phyloP scores from a whole-genome alignment of 2,113 vertebrate species.

The Sebastes schlegelii region DNA sequence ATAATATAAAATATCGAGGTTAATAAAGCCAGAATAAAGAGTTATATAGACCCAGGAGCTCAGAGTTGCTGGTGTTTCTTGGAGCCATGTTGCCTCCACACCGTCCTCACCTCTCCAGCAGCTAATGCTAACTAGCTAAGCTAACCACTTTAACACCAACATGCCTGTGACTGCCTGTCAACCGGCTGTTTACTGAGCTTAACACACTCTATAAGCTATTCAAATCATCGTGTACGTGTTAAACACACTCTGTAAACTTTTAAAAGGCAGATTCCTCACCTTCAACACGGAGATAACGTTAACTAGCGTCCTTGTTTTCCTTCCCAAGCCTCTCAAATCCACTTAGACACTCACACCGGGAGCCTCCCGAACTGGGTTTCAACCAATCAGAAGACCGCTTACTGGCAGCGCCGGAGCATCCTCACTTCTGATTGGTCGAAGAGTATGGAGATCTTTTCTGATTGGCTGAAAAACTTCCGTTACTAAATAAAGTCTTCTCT shows the following conservation, averaged over 20 bases:
- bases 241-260: constrained; percentile 59
- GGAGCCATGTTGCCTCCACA: constrained; percentile 59
- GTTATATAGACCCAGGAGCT: too few relatives aligned
- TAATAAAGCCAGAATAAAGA: too few relatives aligned
- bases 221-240: background rate
- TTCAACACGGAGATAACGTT: constrained; percentile 72
- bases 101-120: constrained; percentile 38
- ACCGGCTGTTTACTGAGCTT: background rate
- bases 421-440: too few relatives aligned
- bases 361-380: constrained; percentile 48
- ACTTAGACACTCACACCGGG: constrained; percentile 70
- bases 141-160: constrained; percentile 60
- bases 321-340: constrained; percentile 82
- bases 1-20: too few relatives aligned
- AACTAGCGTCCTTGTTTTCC: constrained; percentile 84
- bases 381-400: too few relatives aligned
- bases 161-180: constrained; percentile 51
- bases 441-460: too few relatives aligned
- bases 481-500: too few relatives aligned
- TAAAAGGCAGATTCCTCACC: constrained; percentile 74
- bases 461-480: too few relatives aligned
- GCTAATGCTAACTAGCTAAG: constrained; percentile 72
- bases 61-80: constrained; percentile 30
- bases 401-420: too few relatives aligned
- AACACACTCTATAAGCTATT: background rate